phyloP scores from a whole-genome alignment of 1,140 invertebrate genomes.

The Leptestheria dahalacensis region DNA sequence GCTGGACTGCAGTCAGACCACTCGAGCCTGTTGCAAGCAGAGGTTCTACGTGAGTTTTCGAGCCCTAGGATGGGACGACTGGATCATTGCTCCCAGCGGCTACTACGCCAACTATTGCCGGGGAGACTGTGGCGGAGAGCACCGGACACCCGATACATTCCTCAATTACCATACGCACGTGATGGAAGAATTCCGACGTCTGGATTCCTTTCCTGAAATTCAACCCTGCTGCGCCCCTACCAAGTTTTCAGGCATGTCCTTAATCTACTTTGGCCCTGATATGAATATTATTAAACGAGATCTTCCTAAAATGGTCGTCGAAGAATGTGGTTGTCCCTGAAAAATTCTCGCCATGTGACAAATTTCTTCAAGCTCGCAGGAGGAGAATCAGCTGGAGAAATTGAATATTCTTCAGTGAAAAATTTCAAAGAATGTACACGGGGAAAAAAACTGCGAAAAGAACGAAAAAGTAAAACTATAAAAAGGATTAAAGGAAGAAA shows the following conservation, averaged over 20 bases:
- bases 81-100: slow-evolving; percentile 72
- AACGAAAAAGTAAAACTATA: background rate
- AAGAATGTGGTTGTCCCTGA: slow-evolving; percentile 84
- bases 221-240: slow-evolving; percentile 85
- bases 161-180: slow-evolving; percentile 76
- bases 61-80: slow-evolving; percentile 83
- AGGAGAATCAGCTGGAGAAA: no score
- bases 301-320: slow-evolving; percentile 89
- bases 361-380: no score
- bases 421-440: no score
- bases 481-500: background rate
- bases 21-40: slow-evolving; percentile 76
- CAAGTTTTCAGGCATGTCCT: slow-evolving; percentile 77
- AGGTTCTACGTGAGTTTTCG: slow-evolving; percentile 80
- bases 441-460: no score
- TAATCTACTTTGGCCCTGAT: slow-evolving; percentile 84
- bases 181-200: slow-evolving; percentile 70
- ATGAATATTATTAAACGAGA: slow-evolving; percentile 83
- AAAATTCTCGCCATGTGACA: background rate
- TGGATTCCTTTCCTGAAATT: slow-evolving; percentile 45
- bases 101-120: slow-evolving; percentile 90
- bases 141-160: slow-evolving; percentile 65
- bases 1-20: slow-evolving; percentile 56
- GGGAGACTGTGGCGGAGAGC: slow-evolving; percentile 59
- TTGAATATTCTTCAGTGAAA: no score